Evolutionary conservation across 2,113 vertebrate genomes (phyloP).

Genomic region (Brachyhypopomus occidentalis): DNA sequence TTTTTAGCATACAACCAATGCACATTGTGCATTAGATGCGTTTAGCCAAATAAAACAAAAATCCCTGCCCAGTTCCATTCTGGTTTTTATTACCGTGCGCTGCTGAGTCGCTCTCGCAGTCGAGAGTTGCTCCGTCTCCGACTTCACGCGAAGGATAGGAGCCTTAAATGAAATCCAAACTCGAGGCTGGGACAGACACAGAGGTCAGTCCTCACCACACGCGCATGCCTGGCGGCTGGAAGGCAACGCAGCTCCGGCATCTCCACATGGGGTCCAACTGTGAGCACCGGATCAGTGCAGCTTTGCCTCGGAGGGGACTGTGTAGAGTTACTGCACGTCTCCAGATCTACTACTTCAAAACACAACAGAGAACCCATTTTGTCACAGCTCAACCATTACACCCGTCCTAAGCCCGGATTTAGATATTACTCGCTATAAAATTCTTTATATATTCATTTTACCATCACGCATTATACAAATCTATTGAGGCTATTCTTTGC

Average conservation of each 20-base stretch:
- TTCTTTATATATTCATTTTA: background rate
- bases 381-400: slow-evolving; percentile 15
- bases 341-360: background rate
- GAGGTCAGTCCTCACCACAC: slow-evolving; percentile 23
- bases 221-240: slow-evolving; percentile 2
- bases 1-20: background rate
- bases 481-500: background rate
- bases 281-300: background rate
- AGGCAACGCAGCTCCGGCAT: slow-evolving; percentile 34
- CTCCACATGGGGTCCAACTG: slow-evolving; percentile 7
- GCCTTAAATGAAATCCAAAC: slow-evolving; percentile 11
- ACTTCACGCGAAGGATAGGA: background rate
- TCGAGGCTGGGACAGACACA: slow-evolving; percentile 19
- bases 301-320: background rate
- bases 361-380: background rate
- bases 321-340: slow-evolving; percentile 5
- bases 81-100: background rate
- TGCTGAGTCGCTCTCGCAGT: background rate
- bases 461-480: background rate
- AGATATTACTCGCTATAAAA: background rate
- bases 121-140: background rate
- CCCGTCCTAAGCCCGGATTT: background rate
- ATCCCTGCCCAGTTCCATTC: background rate
- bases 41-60: slow-evolving; percentile 7
- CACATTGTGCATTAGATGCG: background rate